Evolutionary conservation across 2,113 vertebrate genomes (phyloP), one percentile per base, ranked within the genome.

Genomic region (Upupa epops): DNA sequence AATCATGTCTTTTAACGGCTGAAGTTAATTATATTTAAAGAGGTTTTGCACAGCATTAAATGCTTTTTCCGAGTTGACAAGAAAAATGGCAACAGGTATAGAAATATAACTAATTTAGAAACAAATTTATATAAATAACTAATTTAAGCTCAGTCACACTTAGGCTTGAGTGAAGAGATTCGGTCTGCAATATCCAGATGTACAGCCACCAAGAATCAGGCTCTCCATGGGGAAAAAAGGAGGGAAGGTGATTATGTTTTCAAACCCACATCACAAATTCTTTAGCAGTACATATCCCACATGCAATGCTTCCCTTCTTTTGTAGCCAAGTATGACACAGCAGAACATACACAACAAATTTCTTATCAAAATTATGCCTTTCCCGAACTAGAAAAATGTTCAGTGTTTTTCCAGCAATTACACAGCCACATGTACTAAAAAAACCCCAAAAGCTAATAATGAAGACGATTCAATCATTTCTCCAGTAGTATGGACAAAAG

Each of bases 271-370:
- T 59, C 25, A 56, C 56, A 71, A 88, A 74, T 54, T 94, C 91
- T 64, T 81, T 22, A 92, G 66, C 28, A 81, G 69, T 70, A 84
- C 45, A n/a, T 28, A 60, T 11, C 49, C 82, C 87, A 90, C 36
- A 49, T 13, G 51, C 46, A 82, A 10, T 24, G 37, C 40, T 91
- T 87, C 28, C 74, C 45, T 74, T 56, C 65, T 61, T 65, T 65
- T 46, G 74, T 36, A 85, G 78, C 59, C 74, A 93, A 87, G 89
- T 37, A 87, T 55, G 89, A 95, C 89, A 93, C 54, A 93, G 85
- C 68, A 90, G n/a, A 95, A 93, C 40, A 72, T 21, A 94, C 42
- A 22, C 70, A 82, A 93, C 14, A 36, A 45, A 76, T 49, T 89
- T 91, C 87, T 91, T 82, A 81, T 74, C 42, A 82, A 31, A 55